Evolutionary conservation across 2,113 vertebrate species (phyloP).

Genomic region (Chloebia gouldiae): DNA sequence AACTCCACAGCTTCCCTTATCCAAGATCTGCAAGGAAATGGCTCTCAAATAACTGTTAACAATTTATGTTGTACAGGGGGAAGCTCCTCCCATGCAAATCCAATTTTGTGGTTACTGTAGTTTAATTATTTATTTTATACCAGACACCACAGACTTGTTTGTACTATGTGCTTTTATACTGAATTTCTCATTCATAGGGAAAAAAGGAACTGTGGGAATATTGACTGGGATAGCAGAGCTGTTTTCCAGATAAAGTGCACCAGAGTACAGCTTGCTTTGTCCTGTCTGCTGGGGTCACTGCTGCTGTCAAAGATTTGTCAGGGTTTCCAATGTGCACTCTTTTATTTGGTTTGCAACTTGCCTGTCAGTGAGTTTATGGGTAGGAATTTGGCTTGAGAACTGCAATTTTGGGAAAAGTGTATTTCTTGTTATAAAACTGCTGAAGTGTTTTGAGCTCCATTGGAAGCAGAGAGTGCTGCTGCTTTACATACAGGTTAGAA

Average conservation of each 20-base stretch:
- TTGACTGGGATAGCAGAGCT: constrained; percentile 33
- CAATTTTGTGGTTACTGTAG: constrained; percentile 11
- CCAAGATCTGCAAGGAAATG: constrained; percentile 28
- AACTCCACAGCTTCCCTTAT: neutral
- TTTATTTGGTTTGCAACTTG: neutral
- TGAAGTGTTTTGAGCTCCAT: neutral
- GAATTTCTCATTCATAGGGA: constrained; percentile 24
- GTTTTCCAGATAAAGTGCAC: neutral
- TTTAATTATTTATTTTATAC: constrained; percentile 15
- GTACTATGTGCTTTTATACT: neutral
- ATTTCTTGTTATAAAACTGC: neutral
- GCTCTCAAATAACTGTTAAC: constrained; percentile 10
- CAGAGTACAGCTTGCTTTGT: constrained; percentile 13
- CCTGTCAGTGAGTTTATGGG: neutral
- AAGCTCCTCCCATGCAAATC: constrained; percentile 29
- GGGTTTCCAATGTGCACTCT: neutral
- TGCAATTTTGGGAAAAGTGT: neutral
- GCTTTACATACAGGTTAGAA: neutral
- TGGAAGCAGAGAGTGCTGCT: neutral
- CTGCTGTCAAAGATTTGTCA: constrained; percentile 31
- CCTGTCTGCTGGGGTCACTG: constrained; percentile 24
- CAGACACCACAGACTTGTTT: neutral
- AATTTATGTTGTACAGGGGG: neutral
- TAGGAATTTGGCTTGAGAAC: neutral
- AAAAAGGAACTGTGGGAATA: constrained; percentile 1